Evolutionary conservation across 1,140 invertebrate species (phyloP).

Genomic region (Hesperophylax magnus): DNA sequence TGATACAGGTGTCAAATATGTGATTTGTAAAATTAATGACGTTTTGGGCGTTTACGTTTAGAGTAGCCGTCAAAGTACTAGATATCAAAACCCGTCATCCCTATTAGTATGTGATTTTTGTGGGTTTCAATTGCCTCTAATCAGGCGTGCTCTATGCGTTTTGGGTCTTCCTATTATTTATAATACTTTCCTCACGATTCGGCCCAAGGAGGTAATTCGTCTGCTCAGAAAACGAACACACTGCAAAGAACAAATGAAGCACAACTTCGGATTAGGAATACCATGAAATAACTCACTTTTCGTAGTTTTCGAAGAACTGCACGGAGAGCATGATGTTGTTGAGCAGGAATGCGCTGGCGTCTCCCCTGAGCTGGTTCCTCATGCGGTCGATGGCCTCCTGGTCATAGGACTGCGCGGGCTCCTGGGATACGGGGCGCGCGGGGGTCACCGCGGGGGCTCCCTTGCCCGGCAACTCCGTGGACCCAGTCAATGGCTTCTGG

Average conservation of each 20-base stretch:
- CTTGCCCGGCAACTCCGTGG: background rate
- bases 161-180: too few relatives aligned
- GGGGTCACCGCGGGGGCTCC: background rate
- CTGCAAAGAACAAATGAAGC: background rate
- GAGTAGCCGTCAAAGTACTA: too few relatives aligned
- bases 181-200: too few relatives aligned
- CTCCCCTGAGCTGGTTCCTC: slow-evolving; percentile 72
- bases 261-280: background rate
- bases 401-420: slow-evolving; percentile 64
- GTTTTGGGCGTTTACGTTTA: too few relatives aligned
- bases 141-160: too few relatives aligned
- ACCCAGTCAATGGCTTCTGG: slow-evolving; percentile 19
- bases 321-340: slow-evolving; percentile 83
- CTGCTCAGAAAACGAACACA: too few relatives aligned
- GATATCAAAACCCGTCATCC: too few relatives aligned
- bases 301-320: slow-evolving; percentile 85
- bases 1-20: too few relatives aligned
- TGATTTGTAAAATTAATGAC: too few relatives aligned
- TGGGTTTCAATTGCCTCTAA: too few relatives aligned
- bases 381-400: slow-evolving; percentile 69
- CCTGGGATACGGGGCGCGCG: slow-evolving; percentile 43
- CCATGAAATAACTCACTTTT: slow-evolving; percentile 73
- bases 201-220: too few relatives aligned
- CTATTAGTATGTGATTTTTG: too few relatives aligned
- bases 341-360: slow-evolving; percentile 79